Percentiles rank a stretch among this genome's conserved stretches.
Conservation (phyloP, 1,140 invertebrate genomes). For the Pentalonia nigronervosa region DNA sequence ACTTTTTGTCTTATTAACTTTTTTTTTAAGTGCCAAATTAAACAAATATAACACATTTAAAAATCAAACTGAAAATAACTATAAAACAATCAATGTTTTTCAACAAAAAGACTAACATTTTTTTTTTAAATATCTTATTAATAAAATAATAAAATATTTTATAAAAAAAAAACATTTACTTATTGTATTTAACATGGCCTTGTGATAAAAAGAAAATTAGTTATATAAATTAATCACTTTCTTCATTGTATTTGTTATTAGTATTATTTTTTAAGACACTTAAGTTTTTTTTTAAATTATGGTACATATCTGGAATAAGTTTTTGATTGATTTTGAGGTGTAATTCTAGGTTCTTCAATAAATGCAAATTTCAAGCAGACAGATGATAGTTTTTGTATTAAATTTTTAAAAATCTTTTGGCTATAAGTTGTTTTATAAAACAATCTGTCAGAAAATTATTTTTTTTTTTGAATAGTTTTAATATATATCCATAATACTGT, state of each 20-base stretch:
- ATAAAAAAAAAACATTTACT: not conserved
- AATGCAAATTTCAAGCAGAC: constrained; percentile 20
- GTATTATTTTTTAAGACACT: constrained; percentile 17
- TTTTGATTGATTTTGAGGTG: no score
- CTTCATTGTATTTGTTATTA: not conserved
- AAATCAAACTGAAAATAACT: no score
- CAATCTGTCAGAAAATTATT: constrained; percentile 6
- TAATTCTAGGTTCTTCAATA: constrained; percentile 11
- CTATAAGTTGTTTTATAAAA: constrained; percentile 34
- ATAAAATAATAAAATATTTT: no score
- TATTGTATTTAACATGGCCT: not conserved
- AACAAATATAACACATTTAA: not conserved
- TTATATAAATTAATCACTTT: constrained; percentile 35
- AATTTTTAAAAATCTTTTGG: not conserved
- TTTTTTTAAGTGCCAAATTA: not conserved
- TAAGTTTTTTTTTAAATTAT: constrained; percentile 15
- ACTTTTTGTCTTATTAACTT: constrained; percentile 5
- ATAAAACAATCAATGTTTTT: no score
- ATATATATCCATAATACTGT: not conserved
- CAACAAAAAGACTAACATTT: no score
- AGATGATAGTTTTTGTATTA: not conserved
- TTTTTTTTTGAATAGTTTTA: constrained; percentile 14
- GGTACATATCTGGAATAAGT: constrained; percentile 27
- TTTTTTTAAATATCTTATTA: no score
- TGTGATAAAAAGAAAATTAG: not conserved